These are phyloP conservation scores for Siderastrea siderea DNA, from an alignment of 92 coral and sea anemone genomes.

Conservation along the genomic window DNA sequence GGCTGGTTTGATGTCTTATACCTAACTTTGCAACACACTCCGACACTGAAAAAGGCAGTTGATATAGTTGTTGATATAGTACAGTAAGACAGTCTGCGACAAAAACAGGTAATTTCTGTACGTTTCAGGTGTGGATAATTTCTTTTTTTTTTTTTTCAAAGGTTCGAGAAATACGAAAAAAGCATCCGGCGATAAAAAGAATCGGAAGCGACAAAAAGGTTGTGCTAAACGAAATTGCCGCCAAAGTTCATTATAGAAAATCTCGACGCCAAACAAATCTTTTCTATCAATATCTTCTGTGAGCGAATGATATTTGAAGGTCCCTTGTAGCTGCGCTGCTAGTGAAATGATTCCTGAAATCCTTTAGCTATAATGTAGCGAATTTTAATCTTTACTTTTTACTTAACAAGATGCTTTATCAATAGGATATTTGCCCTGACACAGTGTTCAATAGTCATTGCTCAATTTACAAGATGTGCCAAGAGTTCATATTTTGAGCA, in stretches of 20 bases:
- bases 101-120: background rate
- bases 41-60: background rate
- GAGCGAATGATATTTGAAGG: no score
- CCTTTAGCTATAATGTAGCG: background rate
- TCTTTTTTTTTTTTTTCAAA: no score
- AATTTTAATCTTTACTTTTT: no score
- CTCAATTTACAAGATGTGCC: background rate
- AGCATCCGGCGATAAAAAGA: background rate
- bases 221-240: no score
- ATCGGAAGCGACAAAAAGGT: background rate
- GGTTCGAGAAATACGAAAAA: no score
- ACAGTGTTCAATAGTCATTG: background rate
- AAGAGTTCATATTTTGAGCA: background rate
- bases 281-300: no score
- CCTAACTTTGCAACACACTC: no score
- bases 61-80: background rate
- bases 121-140: background rate
- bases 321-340: background rate
- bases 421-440: background rate
- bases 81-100: background rate
- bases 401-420: background rate
- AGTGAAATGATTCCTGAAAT: background rate
- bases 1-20: background rate
- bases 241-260: no score
- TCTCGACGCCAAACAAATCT: no score